These are phyloP conservation scores for Struthidea cinerea DNA, from an alignment of 2,113 vertebrate genomes.

Conservation along the genomic window DNA sequence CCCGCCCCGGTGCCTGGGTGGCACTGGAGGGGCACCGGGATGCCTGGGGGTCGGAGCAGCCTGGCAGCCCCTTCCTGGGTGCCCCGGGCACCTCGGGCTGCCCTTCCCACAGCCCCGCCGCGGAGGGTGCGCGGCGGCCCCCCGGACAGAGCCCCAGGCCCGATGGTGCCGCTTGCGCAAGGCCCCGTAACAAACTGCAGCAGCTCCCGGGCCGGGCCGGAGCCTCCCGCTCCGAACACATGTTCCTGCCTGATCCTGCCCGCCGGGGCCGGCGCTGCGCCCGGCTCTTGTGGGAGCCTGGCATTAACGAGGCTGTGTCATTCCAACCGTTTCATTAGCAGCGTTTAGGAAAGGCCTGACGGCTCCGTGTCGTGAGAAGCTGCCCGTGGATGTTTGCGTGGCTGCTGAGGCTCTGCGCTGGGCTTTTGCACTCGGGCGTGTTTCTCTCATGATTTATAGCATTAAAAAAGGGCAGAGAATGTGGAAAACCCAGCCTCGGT, in stretches of 20 bases:
- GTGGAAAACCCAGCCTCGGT: not conserved
- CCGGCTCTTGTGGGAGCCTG: not conserved
- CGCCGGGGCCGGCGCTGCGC: not conserved
- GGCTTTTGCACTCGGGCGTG: accelerated
- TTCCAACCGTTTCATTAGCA: not conserved
- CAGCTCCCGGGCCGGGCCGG: not conserved
- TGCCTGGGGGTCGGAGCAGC: accelerated
- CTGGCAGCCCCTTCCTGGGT: not conserved
- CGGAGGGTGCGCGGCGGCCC: accelerated
- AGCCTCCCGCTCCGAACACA: not conserved
- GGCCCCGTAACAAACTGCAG: not conserved
- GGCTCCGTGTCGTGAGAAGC: not conserved
- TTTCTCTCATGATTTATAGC: not conserved
- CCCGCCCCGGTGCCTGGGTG: not conserved
- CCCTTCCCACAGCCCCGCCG: not conserved
- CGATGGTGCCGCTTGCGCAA: not conserved
- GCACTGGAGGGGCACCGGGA: accelerated
- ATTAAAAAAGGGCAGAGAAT: not conserved
- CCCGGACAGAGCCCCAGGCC: not conserved
- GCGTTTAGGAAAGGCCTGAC: not conserved
- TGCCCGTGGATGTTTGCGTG: not conserved
- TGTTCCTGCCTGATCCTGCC: not conserved
- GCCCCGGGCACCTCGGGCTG: accelerated
- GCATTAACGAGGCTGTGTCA: accelerated
- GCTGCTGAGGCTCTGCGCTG: not conserved